Evolutionary conservation across 1,140 invertebrate genomes (phyloP).

Genomic region (Panagrolaimus sp.): DNA sequence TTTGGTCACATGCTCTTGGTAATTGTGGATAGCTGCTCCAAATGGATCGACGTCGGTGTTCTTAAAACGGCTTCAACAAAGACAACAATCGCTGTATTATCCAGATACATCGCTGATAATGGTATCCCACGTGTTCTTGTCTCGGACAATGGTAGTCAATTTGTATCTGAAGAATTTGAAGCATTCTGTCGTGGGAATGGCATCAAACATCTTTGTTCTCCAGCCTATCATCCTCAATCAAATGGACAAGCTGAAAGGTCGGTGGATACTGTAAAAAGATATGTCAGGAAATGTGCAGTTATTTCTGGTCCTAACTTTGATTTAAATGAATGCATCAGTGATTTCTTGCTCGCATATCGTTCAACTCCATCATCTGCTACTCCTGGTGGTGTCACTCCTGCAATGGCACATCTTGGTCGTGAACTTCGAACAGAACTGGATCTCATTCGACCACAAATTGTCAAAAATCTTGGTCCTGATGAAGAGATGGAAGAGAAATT

Average conservation of each 20-base stretch:
- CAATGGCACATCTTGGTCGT: neutral
- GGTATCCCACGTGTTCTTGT: neutral
- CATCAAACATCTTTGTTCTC: neutral
- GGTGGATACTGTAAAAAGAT: neutral
- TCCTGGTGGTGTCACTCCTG: neutral
- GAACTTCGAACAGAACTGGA: neutral
- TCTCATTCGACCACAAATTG: neutral
- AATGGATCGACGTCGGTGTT: slow-evolving; percentile 63
- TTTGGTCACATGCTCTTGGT: slow-evolving; percentile 56
- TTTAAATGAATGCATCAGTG: neutral
- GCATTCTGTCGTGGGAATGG: neutral
- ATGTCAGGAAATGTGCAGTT: neutral
- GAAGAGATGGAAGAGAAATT: neutral
- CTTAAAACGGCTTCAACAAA: neutral
- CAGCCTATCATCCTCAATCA: neutral
- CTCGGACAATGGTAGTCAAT: neutral
- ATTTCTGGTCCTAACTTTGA: neutral
- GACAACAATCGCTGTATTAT: neutral
- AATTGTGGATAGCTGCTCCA: slow-evolving; percentile 61
- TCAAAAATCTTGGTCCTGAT: neutral
- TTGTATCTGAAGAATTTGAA: neutral
- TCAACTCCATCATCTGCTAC: neutral
- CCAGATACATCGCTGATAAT: neutral
- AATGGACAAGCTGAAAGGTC: neutral
- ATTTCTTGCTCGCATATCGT: neutral